These are phyloP conservation scores for Aurelia sp. DNA, from an alignment of 30 jellyfish, hydroid and myxozoan species.

Conservation along the genomic window DNA sequence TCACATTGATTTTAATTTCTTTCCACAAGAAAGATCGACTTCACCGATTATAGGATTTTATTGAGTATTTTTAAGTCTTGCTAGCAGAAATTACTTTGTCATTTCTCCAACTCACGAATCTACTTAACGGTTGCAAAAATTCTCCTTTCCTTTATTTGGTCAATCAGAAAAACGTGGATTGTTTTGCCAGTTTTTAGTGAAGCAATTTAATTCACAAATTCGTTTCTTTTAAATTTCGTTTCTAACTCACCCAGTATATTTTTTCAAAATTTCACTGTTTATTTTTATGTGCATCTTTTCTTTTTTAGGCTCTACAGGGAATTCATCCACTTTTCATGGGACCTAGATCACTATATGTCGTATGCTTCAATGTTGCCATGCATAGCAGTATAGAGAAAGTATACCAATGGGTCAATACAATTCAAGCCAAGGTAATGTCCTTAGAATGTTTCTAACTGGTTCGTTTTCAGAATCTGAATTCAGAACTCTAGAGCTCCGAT, in stretches of 20 bases:
- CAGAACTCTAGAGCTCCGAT: no score
- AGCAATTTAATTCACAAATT: no score
- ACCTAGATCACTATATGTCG: slow-evolving; percentile 69
- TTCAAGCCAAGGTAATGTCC: slow-evolving; percentile 88
- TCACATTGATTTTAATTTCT: not conserved
- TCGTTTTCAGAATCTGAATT: no score
- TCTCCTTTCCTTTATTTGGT: no score
- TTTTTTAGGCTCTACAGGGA: slow-evolving; percentile 86
- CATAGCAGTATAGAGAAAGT: slow-evolving; percentile 79
- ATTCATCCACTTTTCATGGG: slow-evolving; percentile 79
- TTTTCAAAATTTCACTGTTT: not conserved
- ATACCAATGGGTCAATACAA: slow-evolving; percentile 68
- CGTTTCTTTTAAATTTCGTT: no score
- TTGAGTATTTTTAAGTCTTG: not conserved
- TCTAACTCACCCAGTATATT: no score
- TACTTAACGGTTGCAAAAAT: not conserved
- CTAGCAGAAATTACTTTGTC: not conserved
- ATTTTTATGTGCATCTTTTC: not conserved
- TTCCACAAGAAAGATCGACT: no score
- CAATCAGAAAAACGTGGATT: no score
- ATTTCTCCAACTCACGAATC: not conserved
- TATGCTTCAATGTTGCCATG: slow-evolving; percentile 78
- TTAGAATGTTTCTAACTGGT: not conserved
- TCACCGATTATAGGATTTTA: no score
- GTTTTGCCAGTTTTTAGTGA: no score